Evolutionary conservation across 2,888 invertebrate species (phyloP), one percentile per base, ranked within the genome.

Genomic region (Xestobium rufovillosum): DNA sequence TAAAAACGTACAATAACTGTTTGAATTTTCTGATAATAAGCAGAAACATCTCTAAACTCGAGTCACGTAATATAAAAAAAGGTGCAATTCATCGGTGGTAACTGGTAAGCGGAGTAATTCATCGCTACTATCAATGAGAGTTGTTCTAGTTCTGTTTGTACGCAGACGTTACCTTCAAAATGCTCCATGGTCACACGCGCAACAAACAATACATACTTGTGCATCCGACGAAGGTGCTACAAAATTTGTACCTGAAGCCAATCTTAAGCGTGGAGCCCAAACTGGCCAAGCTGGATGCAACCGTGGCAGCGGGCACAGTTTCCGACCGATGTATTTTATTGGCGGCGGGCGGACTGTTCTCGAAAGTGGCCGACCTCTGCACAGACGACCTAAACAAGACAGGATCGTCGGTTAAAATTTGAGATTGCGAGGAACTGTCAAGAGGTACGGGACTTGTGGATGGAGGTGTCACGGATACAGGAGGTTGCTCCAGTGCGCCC

Each of bases 261-360:
- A 86, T 71, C 69, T 89, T 89, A 43, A 90, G 73, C 37, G 84
- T 82, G 47, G 86, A 86, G 13, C 87, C 82, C 39, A 88, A 70
- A 52, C 80, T 86, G 38, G 84, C 85, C 45, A 88, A 70, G 52
- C 84, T 83, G 2, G 83, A 83, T 0, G 83, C 78, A 12, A 84
- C 80, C 28, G 78, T 76, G 8, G 79, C 73, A 2, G 76, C 76
- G 2, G 85, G 85, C 61, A 78, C 80, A 39, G 83, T 82, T 70
- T 83, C 77, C 45, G 81, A 81, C 31, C 82, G 76, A 57, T 80
- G 81, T 57, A 82, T 73, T 49, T 63, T 65, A 39, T 48, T 62
- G 43, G 61, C 61, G n/a, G 65, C 49, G 0, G 66, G 66, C 3
- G 65, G 64, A 41, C 65, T 65, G 13, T 64, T 63, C 49, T 67